A percentile compares a stretch with the other conserved stretches of the same genome.
Evolutionary conservation across 2,888 invertebrate species (phyloP).

Genomic region (Meghimatium bilineatum): DNA sequence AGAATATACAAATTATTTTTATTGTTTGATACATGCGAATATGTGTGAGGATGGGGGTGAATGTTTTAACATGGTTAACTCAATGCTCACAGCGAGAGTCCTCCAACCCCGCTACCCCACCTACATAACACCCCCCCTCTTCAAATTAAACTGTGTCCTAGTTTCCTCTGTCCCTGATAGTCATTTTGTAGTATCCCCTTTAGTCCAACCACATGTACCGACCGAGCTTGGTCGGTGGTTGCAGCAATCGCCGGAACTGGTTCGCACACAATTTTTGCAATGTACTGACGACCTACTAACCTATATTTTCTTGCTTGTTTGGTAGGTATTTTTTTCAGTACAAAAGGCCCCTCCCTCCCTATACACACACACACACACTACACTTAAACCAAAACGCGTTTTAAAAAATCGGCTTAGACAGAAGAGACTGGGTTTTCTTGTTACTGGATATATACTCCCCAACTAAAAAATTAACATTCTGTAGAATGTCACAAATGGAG

Average conservation of each 20-base stretch:
- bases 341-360: neutral
- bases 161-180: neutral
- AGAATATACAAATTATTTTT: no score
- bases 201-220: neutral
- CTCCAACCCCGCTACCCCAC: no score
- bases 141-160: neutral
- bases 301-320: constrained; percentile 21
- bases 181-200: neutral
- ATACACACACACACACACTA: no score
- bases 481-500: neutral
- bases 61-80: no score
- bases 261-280: constrained; percentile 2
- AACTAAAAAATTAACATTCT: neutral
- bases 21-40: neutral
- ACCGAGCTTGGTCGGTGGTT: neutral
- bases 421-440: no score
- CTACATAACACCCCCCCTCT: neutral
- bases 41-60: neutral
- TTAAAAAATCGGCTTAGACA: no score
- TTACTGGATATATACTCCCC: neutral
- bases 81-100: no score
- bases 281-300: constrained; percentile 31
- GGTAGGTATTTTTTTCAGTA: constrained; percentile 19
- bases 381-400: no score
- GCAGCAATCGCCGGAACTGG: constrained; percentile 1